Conservation (phyloP, 2,113 vertebrate species). For the Eonycteris spelaea region DNA sequence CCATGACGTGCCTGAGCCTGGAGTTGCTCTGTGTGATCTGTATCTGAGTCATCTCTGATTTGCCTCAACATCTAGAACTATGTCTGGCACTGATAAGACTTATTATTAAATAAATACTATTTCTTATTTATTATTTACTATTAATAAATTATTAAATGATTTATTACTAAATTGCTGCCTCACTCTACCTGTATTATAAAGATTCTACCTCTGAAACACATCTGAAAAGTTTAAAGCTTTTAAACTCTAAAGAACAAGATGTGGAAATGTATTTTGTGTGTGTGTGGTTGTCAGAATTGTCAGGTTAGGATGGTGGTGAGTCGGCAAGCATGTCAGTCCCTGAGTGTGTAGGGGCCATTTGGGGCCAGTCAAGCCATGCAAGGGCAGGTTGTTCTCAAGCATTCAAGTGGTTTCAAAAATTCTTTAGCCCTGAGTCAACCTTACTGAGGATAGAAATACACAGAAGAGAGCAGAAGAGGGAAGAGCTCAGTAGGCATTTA, state of each 20-base stretch:
- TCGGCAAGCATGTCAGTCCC: accelerated
- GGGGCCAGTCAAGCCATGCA: accelerated
- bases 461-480: not conserved
- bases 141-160: not conserved
- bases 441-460: not conserved
- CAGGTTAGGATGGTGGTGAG: not conserved
- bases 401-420: not conserved
- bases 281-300: not conserved
- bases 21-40: not conserved
- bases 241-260: not conserved
- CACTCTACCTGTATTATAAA: not conserved
- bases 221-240: not conserved
- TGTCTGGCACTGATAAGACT: not conserved
- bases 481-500: not conserved
- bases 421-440: not conserved
- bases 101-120: not conserved
- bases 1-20: not conserved
- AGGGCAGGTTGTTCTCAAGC: not conserved
- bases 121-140: not conserved
- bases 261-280: too few species aligned
- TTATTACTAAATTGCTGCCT: not conserved
- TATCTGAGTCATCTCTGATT: not conserved
- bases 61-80: not conserved
- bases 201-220: not conserved
- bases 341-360: accelerated